A percentile compares a stretch with the other conserved stretches of the same genome.
Evolutionary conservation across 1,140 invertebrate genomes (phyloP).

Genomic region (Gryllus bimaculatus): DNA sequence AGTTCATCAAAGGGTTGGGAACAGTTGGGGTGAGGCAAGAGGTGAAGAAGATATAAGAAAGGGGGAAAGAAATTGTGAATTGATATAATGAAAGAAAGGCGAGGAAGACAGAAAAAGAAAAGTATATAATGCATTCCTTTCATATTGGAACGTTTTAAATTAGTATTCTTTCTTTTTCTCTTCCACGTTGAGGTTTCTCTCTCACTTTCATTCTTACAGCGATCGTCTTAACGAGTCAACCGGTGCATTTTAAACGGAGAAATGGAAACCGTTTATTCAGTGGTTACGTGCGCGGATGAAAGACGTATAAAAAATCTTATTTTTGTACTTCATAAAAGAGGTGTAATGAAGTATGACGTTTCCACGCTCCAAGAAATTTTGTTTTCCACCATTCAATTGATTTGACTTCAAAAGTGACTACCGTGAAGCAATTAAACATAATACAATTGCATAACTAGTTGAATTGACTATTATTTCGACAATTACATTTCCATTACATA

Average conservation of each 20-base stretch:
- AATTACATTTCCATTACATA: too few species aligned
- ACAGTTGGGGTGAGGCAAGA: not conserved
- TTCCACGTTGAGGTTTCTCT: not conserved
- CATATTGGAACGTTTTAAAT: not conserved
- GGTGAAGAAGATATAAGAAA: not conserved
- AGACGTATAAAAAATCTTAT: not conserved
- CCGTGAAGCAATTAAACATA: too few species aligned
- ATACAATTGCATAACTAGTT: too few species aligned
- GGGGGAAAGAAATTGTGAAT: not conserved
- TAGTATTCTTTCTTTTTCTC: not conserved
- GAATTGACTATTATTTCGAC: too few species aligned
- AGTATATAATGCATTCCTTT: slow-evolving; percentile 1
- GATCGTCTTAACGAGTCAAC: not conserved
- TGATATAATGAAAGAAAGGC: not conserved
- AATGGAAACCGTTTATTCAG: not conserved
- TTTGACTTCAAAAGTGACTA: too few species aligned
- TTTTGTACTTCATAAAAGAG: not conserved
- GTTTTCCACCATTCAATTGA: not conserved
- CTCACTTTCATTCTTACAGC: not conserved
- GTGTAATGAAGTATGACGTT: not conserved
- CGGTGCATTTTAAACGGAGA: not conserved
- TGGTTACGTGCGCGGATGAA: not conserved
- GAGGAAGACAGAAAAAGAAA: not conserved
- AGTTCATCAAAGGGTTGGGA: not conserved
- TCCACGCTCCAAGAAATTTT: not conserved